Base-by-base conservation (phyloP, 2,888 invertebrate genomes). In the Caenorhabditis sp. region DNA sequence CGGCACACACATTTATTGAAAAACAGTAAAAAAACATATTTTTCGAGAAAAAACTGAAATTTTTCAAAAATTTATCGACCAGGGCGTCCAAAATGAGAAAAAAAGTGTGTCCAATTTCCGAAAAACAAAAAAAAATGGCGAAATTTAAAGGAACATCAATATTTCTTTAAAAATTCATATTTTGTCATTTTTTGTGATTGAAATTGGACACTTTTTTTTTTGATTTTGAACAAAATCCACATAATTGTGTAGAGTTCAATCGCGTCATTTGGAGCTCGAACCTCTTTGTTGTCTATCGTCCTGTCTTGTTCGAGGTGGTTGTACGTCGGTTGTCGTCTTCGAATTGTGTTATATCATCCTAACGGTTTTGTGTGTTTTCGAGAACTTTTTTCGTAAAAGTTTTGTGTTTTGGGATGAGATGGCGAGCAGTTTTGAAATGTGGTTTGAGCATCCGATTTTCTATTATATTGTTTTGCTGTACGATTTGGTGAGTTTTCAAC, bases 251-350 rank as follows among this genome's bases (percentile, higher is more conserved):
- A 86, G 86, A 79, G 82, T 86, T 36, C 83, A 82, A 71, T 75
- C 79, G 23, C 78, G 86, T 17, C 86, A 86, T 65, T 64, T 86
- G 57, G 84, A 85, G 68, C 72, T 86, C 14, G 86, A 86, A 61
- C 86, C 86, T 1, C 76, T 86, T 2, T 86, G 86, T 62, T 86
- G 86, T 65, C 65, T 85, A 4, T 83, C 83, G 0, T 86, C 86
- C 12, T 86, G 85, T 66, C 74, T 86, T 8, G 84, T 86, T 1
- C 76, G 86, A n/a, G 83, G 83, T 8, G 86, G 86, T 1, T 86
- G 86, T 63, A 81, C 76, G 54, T 79, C 85, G 23, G 81, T 86
- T 14, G 75, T 85, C 26, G 81, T 81, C 8, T 83, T 83, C 69
- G 83, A 86, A 63, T 60, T 79, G 19, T 62, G 62, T 26, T 79